Evolutionary conservation across 2,888 invertebrate genomes (phyloP).

Genomic region (Phymatocera aterrima): DNA sequence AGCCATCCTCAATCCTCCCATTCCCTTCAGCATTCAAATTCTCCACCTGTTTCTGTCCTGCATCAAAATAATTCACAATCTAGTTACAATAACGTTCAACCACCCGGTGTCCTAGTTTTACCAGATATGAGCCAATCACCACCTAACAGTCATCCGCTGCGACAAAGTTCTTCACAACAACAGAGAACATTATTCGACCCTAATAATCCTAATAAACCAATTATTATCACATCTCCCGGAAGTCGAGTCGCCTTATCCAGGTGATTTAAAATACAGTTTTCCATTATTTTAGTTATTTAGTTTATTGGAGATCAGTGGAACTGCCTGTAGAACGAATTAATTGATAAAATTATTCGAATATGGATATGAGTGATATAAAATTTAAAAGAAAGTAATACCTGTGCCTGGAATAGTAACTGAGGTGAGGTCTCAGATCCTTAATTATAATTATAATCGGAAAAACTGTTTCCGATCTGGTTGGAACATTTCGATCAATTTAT

Average conservation of each 20-base stretch:
- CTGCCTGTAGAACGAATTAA: too few relatives aligned
- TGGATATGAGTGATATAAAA: too few relatives aligned
- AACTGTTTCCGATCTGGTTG: not conserved
- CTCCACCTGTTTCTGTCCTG: constrained; percentile 54
- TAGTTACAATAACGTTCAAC: constrained; percentile 60
- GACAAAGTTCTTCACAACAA: constrained; percentile 59
- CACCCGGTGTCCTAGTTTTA: constrained; percentile 74
- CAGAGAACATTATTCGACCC: constrained; percentile 80
- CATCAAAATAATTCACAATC: constrained; percentile 35
- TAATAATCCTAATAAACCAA: constrained; percentile 83
- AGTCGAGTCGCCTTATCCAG: constrained; percentile 69
- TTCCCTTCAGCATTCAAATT: constrained; percentile 54
- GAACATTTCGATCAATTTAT: not conserved
- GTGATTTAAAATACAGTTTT: constrained; percentile 52
- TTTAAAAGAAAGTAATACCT: too few relatives aligned
- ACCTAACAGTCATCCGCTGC: constrained; percentile 46
- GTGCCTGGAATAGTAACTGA: too few relatives aligned
- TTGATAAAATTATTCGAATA: too few relatives aligned
- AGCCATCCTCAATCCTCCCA: constrained; percentile 59
- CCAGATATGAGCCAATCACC: constrained; percentile 65
- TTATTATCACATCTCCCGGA: constrained; percentile 79
- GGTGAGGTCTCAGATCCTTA: too few relatives aligned
- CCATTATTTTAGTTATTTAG: not conserved
- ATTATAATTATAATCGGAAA: not conserved
- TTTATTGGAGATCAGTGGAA: not conserved